phyloP scores from a whole-genome alignment of 2,113 vertebrate species.

The Lophius piscatorius region DNA sequence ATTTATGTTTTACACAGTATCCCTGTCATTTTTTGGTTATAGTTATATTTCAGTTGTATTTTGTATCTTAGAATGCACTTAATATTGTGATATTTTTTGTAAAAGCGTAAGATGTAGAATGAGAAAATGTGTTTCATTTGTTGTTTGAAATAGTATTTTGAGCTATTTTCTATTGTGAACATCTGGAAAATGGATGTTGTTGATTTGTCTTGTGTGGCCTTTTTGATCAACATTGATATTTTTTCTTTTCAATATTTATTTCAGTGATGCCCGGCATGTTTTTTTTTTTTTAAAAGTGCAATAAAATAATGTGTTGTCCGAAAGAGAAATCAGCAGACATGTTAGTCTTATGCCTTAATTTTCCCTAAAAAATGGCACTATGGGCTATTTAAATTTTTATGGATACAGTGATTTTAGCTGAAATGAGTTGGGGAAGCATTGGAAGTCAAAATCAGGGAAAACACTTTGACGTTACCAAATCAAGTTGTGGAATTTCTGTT shows the following conservation, averaged over 20 bases:
- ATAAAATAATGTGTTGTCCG: slow-evolving; percentile 31
- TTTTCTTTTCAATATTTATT: slow-evolving; percentile 33
- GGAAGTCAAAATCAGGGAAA: too few species aligned
- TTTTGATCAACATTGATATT: slow-evolving; percentile 5
- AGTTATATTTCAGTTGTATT: slow-evolving; percentile 29
- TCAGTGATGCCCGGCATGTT: slow-evolving; percentile 57
- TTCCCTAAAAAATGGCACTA: slow-evolving; percentile 53
- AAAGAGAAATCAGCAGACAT: background rate
- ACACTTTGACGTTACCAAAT: too few species aligned
- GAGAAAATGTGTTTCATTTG: slow-evolving; percentile 6
- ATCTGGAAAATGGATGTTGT: slow-evolving; percentile 30
- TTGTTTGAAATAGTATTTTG: slow-evolving; percentile 25
- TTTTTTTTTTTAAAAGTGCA: slow-evolving; percentile 12
- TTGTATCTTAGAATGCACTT: slow-evolving; percentile 46
- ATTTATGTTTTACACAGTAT: too few species aligned
- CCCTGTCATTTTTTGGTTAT: too few species aligned
- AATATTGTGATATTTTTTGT: slow-evolving; percentile 43
- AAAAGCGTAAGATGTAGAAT: slow-evolving; percentile 23
- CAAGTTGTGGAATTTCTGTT: too few species aligned
- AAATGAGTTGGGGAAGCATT: too few species aligned
- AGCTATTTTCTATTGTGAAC: slow-evolving; percentile 36
- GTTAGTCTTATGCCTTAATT: background rate
- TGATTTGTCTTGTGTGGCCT: slow-evolving; percentile 34
- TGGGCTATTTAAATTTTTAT: background rate
- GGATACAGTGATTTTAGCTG: too few species aligned